Evolutionary conservation across 2,888 invertebrate genomes (phyloP), one percentile per base, ranked within the genome.

Genomic region (Teinopalpus imperialis): DNA sequence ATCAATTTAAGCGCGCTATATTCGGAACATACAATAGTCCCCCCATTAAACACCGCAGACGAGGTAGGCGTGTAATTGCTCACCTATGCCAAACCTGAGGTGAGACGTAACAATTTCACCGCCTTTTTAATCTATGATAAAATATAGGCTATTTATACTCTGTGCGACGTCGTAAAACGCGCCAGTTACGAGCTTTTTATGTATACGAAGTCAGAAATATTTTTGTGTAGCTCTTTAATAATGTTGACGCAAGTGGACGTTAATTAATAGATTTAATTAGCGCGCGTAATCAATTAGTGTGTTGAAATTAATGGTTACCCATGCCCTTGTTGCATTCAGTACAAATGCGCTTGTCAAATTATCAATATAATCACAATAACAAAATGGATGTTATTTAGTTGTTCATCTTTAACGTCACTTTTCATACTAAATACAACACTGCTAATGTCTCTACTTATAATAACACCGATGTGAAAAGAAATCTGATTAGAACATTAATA

Each of bases 41-140:
- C 26, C 2, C 16, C 20, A 10, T 24, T 24, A 26, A 27, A 27
- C 34, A 21, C 32, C 35, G 42, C 51, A 34, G 49, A 42, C 44
- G 35, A 48, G 74, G 77, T 76, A 73, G 74, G 73, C 74, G 75
- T 68, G 61, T 63, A 72, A 73, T 66, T 63, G 67, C 63, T 64
- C 30, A 43, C 34, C 43, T 61, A 70, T 73, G 73, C 72, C 76
- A 74, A 80, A 72, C 65, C 64, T 67, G 63, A 67, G 63, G 68
- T 56, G 64, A 64, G 59, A 69, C 65, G 53, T 60, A 63, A 69
- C 63, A 63, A 66, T 68, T 67, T 59, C 61, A 57, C 52, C 34
- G 27, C 52, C 57, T 57, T 59, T 54, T 54, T 51, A 26, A 20
- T 32, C 14, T 13, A 26, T 59, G 59, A 49, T 24, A 49, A 45